Percentiles rank a stretch among this genome's conserved stretches.
These are phyloP conservation scores for Smutsia temminckii DNA, from an alignment of 2,797 vertebrate genomes.

Conservation along the genomic window DNA sequence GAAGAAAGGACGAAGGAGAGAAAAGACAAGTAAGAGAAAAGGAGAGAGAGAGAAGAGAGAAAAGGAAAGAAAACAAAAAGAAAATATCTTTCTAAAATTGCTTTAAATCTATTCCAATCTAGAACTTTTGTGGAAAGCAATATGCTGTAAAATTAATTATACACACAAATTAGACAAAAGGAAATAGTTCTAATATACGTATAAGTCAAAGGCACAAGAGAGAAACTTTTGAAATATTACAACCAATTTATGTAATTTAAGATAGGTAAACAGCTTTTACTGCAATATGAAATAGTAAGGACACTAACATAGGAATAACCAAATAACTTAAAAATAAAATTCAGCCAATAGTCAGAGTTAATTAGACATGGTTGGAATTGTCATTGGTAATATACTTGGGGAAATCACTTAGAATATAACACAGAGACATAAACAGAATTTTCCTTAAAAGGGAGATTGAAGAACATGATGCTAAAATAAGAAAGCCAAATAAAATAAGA, in stretches of 20 bases:
- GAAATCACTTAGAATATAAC: not conserved
- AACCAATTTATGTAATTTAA: not conserved
- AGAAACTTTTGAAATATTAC: not conserved
- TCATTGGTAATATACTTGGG: not conserved
- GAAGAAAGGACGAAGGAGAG: not conserved
- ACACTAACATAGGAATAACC: not conserved
- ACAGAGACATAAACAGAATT: not conserved
- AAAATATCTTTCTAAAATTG: not conserved
- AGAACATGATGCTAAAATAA: not conserved
- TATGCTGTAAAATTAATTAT: not conserved
- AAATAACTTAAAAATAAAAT: not conserved
- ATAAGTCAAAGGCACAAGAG: not conserved
- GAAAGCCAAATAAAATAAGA: not conserved
- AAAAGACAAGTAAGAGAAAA: not conserved
- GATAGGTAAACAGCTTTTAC: not conserved
- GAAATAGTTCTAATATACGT: not conserved
- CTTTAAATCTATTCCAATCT: not conserved
- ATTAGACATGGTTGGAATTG: not conserved
- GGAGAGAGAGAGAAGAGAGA: not conserved
- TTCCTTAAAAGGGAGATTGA: not conserved
- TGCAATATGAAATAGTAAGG: not conserved
- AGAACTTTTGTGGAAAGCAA: not conserved
- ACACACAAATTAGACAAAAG: not conserved
- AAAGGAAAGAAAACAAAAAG: not conserved
- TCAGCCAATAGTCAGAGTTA: not conserved